These are phyloP conservation scores for Numida meleagris DNA, from an alignment of 2,113 vertebrate genomes.

Conservation along the genomic window DNA sequence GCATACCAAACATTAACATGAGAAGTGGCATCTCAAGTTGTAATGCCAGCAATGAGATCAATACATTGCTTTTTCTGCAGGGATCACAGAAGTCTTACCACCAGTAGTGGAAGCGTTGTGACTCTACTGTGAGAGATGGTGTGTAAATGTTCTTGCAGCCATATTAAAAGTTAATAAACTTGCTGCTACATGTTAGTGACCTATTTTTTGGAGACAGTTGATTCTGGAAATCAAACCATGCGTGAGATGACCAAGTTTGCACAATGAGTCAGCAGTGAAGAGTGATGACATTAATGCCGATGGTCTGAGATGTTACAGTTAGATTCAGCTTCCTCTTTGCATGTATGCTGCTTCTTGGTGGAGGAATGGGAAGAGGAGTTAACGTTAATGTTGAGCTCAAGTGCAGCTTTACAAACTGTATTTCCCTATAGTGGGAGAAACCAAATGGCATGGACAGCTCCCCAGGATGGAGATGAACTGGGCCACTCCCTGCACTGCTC, in stretches of 20 bases:
- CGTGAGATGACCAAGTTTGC: background rate
- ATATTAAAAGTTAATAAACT: background rate
- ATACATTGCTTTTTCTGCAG: background rate
- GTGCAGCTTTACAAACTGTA: background rate
- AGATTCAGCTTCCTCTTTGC: background rate
- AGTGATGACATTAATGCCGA: background rate
- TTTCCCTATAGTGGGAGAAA: background rate
- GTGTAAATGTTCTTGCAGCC: background rate
- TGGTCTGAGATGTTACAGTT: accelerated
- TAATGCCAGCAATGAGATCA: accelerated
- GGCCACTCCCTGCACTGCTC: background rate
- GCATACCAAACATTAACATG: background rate
- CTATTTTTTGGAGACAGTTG: background rate
- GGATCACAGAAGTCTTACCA: background rate
- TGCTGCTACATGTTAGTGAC: background rate
- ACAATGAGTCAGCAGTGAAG: background rate
- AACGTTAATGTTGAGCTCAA: accelerated
- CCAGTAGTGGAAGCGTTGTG: accelerated
- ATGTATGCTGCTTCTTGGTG: background rate
- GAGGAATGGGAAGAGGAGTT: background rate
- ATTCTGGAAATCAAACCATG: background rate
- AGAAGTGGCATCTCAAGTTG: background rate
- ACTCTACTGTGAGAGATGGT: background rate
- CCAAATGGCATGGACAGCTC: background rate
- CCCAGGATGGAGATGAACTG: background rate